Evolutionary conservation across 2,888 invertebrate species (phyloP).

Genomic region (Eilema depressum): DNA sequence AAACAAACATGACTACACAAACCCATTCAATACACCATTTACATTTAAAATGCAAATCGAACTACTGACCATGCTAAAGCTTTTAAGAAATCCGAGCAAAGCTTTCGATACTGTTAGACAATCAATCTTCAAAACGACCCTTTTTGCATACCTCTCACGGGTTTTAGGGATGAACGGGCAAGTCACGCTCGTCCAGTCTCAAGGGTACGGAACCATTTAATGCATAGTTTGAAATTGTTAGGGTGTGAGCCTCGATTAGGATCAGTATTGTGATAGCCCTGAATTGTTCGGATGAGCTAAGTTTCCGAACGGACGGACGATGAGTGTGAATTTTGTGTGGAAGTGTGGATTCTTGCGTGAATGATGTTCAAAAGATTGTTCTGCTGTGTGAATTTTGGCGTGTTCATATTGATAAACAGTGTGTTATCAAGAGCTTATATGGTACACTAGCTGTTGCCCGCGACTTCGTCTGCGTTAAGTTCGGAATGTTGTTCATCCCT

Average conservation of each 20-base stretch:
- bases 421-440: neutral
- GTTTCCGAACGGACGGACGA: constrained; percentile 45
- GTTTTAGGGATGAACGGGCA: constrained; percentile 72
- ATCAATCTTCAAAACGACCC: constrained; percentile 82
- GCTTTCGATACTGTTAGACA: constrained; percentile 72
- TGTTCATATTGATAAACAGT: neutral
- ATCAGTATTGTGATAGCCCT: constrained; percentile 59
- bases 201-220: constrained; percentile 72
- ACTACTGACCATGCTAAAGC: constrained; percentile 60
- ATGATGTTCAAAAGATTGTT: neutral
- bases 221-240: constrained; percentile 79
- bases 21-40: constrained; percentile 16
- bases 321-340: constrained; percentile 39
- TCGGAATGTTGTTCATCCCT: too few species aligned
- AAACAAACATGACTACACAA: constrained; percentile 46
- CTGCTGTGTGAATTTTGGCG: neutral
- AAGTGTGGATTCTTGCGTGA: constrained; percentile 21
- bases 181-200: constrained; percentile 81
- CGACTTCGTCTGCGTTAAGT: too few species aligned
- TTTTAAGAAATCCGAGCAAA: constrained; percentile 58
- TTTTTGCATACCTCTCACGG: constrained; percentile 70
- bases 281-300: constrained; percentile 55
- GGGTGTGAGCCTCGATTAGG: constrained; percentile 68
- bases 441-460: too few species aligned
- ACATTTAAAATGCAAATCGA: constrained; percentile 51